Evolutionary conservation across 2,888 invertebrate genomes (phyloP).

Genomic region (Neoitamus cyanurus): DNA sequence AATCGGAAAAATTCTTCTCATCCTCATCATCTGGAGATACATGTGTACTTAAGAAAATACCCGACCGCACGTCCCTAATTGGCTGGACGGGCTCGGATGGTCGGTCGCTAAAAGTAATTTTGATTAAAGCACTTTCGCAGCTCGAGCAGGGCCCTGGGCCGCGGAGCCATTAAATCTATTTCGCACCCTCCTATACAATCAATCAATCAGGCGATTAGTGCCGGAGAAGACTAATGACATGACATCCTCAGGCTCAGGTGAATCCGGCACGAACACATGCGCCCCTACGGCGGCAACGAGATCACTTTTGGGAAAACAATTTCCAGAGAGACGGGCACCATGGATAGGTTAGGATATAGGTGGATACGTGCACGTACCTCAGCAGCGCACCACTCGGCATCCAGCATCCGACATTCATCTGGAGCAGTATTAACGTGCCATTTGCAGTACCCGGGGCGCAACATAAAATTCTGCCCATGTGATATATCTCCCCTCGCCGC

Average conservation of each 20-base stretch:
- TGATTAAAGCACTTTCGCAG: background rate
- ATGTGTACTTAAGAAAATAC: too few relatives aligned
- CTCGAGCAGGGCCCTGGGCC: background rate
- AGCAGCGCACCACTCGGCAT: background rate
- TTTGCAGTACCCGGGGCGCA: conserved; percentile 34
- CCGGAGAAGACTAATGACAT: conserved; percentile 39
- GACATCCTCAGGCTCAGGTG: conserved; percentile 42
- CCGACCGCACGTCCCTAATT: background rate
- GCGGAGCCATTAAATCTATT: conserved; percentile 28
- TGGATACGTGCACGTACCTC: background rate
- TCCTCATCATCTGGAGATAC: too few relatives aligned
- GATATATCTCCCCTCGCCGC: background rate
- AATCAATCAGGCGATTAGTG: conserved; percentile 45
- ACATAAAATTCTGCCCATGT: conserved; percentile 34
- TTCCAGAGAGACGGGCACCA: background rate
- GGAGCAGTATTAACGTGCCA: conserved; percentile 38
- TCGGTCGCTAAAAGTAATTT: background rate
- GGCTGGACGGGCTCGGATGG: background rate
- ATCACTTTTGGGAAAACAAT: conserved; percentile 35
- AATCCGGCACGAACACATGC: conserved; percentile 26
- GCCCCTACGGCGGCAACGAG: conserved; percentile 17
- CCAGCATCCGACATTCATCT: conserved; percentile 28
- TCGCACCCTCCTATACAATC: conserved; percentile 35
- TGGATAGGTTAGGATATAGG: background rate
- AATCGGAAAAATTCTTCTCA: too few relatives aligned